phyloP scores from a whole-genome alignment of 2,797 vertebrate genomes.

The Ciconia nigra region DNA sequence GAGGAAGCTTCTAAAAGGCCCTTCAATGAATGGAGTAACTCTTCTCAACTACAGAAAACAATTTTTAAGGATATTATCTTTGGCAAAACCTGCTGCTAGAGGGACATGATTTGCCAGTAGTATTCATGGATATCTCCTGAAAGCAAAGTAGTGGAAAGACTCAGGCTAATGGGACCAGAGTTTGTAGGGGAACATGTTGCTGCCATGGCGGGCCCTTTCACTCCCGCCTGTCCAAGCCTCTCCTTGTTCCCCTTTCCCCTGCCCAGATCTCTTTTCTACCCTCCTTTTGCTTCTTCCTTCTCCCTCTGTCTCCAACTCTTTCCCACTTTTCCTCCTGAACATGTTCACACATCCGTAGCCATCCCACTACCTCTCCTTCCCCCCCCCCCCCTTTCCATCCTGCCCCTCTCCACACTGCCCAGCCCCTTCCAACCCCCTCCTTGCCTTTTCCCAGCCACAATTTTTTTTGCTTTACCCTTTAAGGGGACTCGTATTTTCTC shows the following conservation, averaged over 20 bases:
- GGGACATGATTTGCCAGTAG: neutral
- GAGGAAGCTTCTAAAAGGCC: neutral
- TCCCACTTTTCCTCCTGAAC: neutral
- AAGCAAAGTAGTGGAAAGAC: neutral
- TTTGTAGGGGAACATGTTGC: neutral
- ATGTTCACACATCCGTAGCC: neutral
- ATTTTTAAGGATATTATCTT: neutral
- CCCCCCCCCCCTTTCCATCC: rapidly evolving
- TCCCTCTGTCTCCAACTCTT: neutral
- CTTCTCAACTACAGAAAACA: neutral
- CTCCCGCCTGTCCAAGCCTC: neutral
- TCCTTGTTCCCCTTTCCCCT: neutral
- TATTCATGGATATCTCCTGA: neutral
- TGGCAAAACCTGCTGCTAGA: neutral
- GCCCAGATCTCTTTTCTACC: neutral
- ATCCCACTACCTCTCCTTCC: neutral
- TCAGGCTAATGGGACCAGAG: neutral
- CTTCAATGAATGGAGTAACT: neutral
- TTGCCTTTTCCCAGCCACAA: neutral
- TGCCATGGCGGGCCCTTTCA: neutral
- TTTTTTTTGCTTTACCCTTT: neutral
- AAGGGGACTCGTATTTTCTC: neutral
- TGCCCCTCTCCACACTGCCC: neutral
- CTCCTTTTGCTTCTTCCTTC: neutral
- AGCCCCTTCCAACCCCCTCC: neutral